phyloP scores from a whole-genome alignment of 2,888 invertebrate species.

The Trissolcus japonicus region DNA sequence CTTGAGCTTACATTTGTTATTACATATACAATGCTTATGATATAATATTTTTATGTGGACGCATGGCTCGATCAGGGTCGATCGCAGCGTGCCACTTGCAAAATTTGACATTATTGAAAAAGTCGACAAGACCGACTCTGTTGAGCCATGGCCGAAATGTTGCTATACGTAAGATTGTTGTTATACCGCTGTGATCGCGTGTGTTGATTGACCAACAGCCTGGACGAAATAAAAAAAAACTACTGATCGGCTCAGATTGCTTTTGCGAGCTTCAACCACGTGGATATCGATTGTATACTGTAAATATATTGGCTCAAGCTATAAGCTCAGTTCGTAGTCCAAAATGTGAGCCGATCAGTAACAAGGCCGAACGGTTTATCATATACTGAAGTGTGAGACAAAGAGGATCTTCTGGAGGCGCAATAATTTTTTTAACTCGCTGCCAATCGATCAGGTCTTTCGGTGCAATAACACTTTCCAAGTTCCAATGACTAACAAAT shows the following conservation, averaged over 20 bases:
- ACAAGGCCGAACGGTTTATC: conserved; percentile 65
- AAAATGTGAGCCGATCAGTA: conserved; percentile 57
- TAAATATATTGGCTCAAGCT: conserved; percentile 36
- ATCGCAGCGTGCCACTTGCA: conserved; percentile 38
- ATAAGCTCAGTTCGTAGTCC: not conserved
- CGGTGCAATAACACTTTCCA: conserved; percentile 62
- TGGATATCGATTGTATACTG: conserved; percentile 12
- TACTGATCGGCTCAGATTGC: conserved; percentile 47
- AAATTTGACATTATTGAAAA: conserved; percentile 12
- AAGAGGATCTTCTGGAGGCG: conserved; percentile 65
- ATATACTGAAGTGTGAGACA: conserved; percentile 57
- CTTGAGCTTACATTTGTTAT: conserved; percentile 76
- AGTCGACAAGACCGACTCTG: conserved; percentile 65
- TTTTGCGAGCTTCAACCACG: conserved; percentile 3
- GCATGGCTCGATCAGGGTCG: conserved; percentile 70
- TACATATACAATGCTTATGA: conserved; percentile 73
- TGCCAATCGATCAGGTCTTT: conserved; percentile 62
- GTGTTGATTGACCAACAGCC: conserved; percentile 58
- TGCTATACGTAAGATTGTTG: conserved; percentile 76
- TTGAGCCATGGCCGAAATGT: conserved; percentile 73
- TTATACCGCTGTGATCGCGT: conserved; percentile 74
- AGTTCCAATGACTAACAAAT: conserved; percentile 51
- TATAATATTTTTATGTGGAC: conserved; percentile 75
- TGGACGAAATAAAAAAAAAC: conserved; percentile 19
- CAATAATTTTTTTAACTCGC: conserved; percentile 67